Conservation (phyloP, 92 coral and sea anemone genomes). For the Pocillopora meandrina region DNA sequence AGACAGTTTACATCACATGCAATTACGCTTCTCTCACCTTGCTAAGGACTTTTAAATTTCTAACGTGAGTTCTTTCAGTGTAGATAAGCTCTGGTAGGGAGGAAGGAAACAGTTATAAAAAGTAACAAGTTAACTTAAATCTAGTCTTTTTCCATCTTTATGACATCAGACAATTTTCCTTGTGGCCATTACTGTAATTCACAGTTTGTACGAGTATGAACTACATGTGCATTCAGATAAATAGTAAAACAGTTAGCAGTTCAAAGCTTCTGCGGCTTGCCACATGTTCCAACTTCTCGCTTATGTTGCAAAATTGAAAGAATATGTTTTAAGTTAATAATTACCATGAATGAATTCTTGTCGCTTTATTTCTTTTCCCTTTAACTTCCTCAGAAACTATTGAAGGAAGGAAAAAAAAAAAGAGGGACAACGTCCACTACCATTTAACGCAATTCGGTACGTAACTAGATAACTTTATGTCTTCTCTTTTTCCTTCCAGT, state of each 20-base stretch:
- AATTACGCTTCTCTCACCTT: slow-evolving; percentile 62
- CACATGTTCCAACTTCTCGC: too few relatives aligned
- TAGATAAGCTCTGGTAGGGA: slow-evolving; percentile 87
- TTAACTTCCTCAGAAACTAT: slow-evolving; percentile 77
- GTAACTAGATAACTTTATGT: too few relatives aligned
- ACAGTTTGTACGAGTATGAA: too few relatives aligned
- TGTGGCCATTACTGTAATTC: too few relatives aligned
- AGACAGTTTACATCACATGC: background rate
- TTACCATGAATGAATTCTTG: slow-evolving; percentile 96
- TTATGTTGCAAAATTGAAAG: too few relatives aligned
- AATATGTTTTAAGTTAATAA: background rate
- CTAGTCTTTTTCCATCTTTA: too few relatives aligned
- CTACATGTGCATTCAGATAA: too few relatives aligned
- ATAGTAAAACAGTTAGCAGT: background rate
- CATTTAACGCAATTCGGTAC: too few relatives aligned
- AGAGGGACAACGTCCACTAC: background rate
- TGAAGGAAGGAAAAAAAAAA: background rate
- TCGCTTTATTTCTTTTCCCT: slow-evolving; percentile 88
- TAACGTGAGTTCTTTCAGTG: slow-evolving; percentile 96
- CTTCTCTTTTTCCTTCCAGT: too few relatives aligned
- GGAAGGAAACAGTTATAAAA: background rate
- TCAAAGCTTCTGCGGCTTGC: background rate
- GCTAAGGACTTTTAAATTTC: slow-evolving; percentile 93
- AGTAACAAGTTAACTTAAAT: too few relatives aligned
- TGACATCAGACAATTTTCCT: too few relatives aligned